Conservation (phyloP, 2,888 invertebrate species). For the Rhagophthalmus giganteus region DNA sequence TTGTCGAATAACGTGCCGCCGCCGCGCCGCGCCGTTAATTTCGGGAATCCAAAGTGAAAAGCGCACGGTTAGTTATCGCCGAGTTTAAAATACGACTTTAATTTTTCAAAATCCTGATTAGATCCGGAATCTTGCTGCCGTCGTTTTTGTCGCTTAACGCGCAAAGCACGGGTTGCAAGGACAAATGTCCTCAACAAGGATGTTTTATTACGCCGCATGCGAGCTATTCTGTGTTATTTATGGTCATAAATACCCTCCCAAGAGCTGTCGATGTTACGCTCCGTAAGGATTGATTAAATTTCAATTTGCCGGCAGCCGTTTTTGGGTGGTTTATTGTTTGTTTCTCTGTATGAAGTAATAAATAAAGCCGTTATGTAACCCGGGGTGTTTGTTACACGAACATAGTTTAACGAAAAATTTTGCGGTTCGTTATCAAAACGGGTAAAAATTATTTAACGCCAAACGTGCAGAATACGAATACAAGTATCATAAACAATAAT, state of each 20-base stretch:
- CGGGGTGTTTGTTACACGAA: slow-evolving; percentile 11
- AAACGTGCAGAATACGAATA: too few relatives aligned
- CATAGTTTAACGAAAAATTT: slow-evolving; percentile 11
- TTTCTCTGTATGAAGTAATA: slow-evolving; percentile 31
- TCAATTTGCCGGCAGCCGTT: slow-evolving; percentile 32
- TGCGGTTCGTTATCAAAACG: slow-evolving; percentile 6
- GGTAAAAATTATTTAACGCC: too few relatives aligned
- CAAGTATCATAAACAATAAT: too few relatives aligned
- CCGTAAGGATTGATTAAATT: slow-evolving; percentile 33
- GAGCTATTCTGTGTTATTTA: slow-evolving; percentile 32
- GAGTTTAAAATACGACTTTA: slow-evolving; percentile 25
- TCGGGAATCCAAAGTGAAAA: too few relatives aligned
- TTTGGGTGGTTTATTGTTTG: slow-evolving; percentile 31
- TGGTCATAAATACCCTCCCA: slow-evolving; percentile 32
- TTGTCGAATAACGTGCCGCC: neutral
- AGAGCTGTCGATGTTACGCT: slow-evolving; percentile 32
- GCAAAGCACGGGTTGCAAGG: slow-evolving; percentile 24
- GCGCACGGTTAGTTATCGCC: too few relatives aligned
- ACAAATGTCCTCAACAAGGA: slow-evolving; percentile 32
- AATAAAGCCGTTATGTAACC: slow-evolving; percentile 15
- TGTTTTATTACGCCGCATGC: slow-evolving; percentile 33
- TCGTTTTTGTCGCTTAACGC: slow-evolving; percentile 26
- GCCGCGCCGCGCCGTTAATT: too few relatives aligned
- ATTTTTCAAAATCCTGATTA: slow-evolving; percentile 31
- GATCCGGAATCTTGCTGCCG: slow-evolving; percentile 27